Evolutionary conservation across 35 echinoderm and acorn worm genomes (phyloP).

Genomic region (Apostichopus japonicus): DNA sequence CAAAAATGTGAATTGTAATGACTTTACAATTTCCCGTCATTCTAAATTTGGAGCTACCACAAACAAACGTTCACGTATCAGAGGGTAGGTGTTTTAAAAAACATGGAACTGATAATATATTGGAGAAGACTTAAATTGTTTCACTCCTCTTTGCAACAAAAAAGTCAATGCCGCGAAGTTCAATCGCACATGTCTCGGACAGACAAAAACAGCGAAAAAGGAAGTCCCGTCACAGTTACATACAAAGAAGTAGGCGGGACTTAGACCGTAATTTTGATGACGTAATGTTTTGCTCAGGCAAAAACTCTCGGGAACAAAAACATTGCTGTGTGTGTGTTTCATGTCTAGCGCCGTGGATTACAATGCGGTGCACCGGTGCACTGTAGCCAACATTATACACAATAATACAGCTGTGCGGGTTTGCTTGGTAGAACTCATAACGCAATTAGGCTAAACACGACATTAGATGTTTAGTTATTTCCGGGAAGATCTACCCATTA

Average conservation of each 20-base stretch:
- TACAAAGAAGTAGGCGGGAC: not conserved
- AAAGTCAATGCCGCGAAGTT: too few species aligned
- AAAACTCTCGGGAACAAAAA: not conserved
- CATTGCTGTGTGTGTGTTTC: not conserved
- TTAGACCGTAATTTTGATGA: not conserved
- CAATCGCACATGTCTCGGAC: too few species aligned
- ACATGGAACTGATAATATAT: too few species aligned
- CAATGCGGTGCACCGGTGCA: not conserved
- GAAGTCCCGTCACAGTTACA: not conserved
- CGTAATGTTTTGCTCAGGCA: not conserved
- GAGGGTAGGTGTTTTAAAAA: too few species aligned
- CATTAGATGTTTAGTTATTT: not conserved
- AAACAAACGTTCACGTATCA: too few species aligned
- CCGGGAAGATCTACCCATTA: not conserved
- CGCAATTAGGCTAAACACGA: not conserved
- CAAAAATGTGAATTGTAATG: too few species aligned
- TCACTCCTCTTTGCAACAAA: too few species aligned
- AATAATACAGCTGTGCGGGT: not conserved
- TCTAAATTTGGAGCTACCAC: too few species aligned
- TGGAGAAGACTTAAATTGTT: too few species aligned
- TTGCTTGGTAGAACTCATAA: not conserved
- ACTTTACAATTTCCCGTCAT: too few species aligned
- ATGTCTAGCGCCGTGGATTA: not conserved
- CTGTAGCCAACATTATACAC: not conserved
- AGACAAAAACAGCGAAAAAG: too few species aligned